Evolutionary conservation across 2,797 vertebrate genomes (phyloP).

Genomic region (Haliaeetus vocifer): DNA sequence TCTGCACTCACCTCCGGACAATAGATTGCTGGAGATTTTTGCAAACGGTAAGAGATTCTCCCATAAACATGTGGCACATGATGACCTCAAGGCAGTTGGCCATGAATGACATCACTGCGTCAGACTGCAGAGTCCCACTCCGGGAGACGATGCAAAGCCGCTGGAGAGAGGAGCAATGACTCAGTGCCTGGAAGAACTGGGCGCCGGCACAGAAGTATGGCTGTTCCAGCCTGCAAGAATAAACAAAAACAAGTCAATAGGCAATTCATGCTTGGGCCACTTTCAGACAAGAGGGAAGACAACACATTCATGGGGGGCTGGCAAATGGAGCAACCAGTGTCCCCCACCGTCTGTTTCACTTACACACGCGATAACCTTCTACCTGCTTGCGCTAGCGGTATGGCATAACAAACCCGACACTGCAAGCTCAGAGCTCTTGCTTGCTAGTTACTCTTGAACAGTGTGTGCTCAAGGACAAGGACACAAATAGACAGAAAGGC

Average conservation of each 20-base stretch:
- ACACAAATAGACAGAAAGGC: background rate
- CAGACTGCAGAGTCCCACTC: conserved; percentile 87
- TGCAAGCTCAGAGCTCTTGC: background rate
- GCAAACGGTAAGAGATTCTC: conserved; percentile 87
- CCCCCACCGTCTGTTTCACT: background rate
- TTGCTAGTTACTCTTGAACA: background rate
- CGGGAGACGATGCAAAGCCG: conserved; percentile 93
- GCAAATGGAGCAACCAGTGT: background rate
- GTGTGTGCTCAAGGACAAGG: background rate
- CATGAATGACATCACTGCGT: conserved; percentile 86
- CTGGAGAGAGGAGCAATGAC: conserved; percentile 84
- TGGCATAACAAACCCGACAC: accelerated
- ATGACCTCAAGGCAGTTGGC: conserved; percentile 80
- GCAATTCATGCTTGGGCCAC: background rate
- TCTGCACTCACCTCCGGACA: conserved; percentile 81
- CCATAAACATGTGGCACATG: conserved; percentile 95
- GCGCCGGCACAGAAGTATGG: conserved; percentile 87
- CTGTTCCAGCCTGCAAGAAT: conserved; percentile 87
- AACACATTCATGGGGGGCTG: background rate
- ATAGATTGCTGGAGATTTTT: conserved; percentile 87
- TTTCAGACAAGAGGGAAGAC: background rate
- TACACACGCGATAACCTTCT: background rate
- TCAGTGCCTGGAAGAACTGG: conserved; percentile 90
- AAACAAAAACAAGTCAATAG: background rate
- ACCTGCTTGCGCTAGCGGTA: background rate